phyloP scores from a whole-genome alignment of 2,797 vertebrate species.

The Vultur gryphus region DNA sequence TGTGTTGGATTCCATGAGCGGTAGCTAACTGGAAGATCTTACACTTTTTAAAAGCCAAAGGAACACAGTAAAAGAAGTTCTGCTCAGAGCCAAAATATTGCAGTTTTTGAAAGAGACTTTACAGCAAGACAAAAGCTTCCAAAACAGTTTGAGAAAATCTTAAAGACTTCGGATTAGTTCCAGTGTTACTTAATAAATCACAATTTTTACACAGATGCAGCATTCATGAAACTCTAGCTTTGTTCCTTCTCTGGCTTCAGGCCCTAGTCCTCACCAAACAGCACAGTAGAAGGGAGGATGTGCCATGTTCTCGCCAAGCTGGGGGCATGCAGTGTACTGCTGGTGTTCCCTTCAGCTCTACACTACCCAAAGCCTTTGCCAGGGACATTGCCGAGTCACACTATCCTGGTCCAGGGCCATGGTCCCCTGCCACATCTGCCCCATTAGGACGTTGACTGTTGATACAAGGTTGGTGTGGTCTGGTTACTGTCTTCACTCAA shows the following conservation, averaged over 20 bases:
- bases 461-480: background rate
- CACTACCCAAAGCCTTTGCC: background rate
- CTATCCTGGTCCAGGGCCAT: rapidly evolving
- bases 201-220: background rate
- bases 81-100: background rate
- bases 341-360: background rate
- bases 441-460: background rate
- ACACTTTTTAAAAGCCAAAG: background rate
- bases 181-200: background rate
- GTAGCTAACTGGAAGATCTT: background rate
- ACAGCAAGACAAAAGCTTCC: background rate
- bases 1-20: background rate
- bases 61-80: background rate
- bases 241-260: background rate
- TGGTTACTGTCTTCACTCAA: background rate
- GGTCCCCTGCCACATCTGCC: background rate
- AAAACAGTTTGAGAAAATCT: background rate
- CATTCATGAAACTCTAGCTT: background rate
- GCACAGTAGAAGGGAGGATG: background rate
- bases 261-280: background rate
- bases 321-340: background rate
- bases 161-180: background rate
- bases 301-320: background rate
- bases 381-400: rapidly evolving
- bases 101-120: background rate